phyloP scores from a whole-genome alignment of 1,140 invertebrate genomes.

The Ridgeia piscesae region DNA sequence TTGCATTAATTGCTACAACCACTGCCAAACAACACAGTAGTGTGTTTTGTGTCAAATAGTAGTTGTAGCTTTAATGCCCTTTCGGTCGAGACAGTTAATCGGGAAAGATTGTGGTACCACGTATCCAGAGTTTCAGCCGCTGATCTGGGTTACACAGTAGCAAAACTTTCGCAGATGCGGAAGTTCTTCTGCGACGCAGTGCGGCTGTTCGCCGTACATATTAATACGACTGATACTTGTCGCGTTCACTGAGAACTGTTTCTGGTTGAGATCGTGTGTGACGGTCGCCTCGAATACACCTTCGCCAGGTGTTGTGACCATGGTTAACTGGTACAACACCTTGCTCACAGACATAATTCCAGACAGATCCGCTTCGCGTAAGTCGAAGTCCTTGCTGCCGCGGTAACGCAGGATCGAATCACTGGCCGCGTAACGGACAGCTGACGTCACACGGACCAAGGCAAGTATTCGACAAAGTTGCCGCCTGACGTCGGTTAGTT shows the following conservation, averaged over 20 bases:
- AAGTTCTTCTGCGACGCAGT: constrained; percentile 66
- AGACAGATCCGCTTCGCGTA: constrained; percentile 75
- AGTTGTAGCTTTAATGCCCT: no score
- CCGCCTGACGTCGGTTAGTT: constrained; percentile 63
- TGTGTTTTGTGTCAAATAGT: no score
- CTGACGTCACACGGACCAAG: no score
- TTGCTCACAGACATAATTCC: constrained; percentile 61
- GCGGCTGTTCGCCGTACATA: constrained; percentile 75
- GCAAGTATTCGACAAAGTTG: constrained; percentile 67
- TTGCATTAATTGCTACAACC: no score
- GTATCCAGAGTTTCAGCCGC: no score
- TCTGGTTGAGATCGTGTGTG: constrained; percentile 70
- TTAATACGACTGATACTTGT: constrained; percentile 85
- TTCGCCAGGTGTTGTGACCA: constrained; percentile 72
- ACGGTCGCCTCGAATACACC: constrained; percentile 77
- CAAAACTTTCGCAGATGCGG: constrained; percentile 50
- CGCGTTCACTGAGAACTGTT: constrained; percentile 68
- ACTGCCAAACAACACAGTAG: no score
- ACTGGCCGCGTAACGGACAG: constrained; percentile 62
- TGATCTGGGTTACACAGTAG: no score
- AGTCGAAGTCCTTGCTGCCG: constrained; percentile 76
- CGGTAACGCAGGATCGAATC: constrained; percentile 74
- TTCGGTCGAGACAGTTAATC: no score
- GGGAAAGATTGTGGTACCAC: no score
- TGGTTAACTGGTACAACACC: constrained; percentile 60